phyloP scores from a whole-genome alignment of 1,140 invertebrate species.

The Metopolophium dirhodum region DNA sequence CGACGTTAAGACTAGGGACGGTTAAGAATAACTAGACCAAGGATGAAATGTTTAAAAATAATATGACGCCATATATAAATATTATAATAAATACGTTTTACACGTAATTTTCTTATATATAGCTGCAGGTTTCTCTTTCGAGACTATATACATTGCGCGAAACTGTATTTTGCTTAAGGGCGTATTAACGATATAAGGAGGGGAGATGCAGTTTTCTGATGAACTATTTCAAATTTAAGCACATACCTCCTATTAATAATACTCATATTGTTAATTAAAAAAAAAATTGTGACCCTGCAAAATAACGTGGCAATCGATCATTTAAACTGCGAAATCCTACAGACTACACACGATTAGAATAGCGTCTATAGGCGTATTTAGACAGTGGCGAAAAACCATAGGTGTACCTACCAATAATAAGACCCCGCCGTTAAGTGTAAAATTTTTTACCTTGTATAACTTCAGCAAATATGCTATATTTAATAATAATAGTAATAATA shows the following conservation, averaged over 20 bases:
- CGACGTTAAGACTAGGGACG: no score
- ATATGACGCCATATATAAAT: neutral
- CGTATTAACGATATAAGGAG: neutral
- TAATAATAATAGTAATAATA: neutral
- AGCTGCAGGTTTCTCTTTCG: neutral
- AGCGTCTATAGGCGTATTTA: no score
- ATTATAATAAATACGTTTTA: neutral
- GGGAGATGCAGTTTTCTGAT: neutral
- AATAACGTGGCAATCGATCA: neutral
- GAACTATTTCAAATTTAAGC: no score
- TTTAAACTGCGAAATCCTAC: neutral
- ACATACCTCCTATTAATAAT: no score
- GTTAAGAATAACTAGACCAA: conserved; percentile 29
- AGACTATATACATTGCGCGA: neutral
- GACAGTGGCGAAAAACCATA: neutral
- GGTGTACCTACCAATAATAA: neutral
- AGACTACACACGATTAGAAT: neutral
- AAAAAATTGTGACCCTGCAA: neutral
- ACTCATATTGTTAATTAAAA: neutral
- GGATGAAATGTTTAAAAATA: conserved; percentile 32
- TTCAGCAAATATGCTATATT: neutral
- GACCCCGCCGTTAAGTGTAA: neutral
- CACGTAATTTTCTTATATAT: neutral
- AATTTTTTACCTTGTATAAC: neutral
- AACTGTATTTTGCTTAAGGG: neutral